phyloP scores from a whole-genome alignment of 2,888 invertebrate species.

The Acrobasis suavella region DNA sequence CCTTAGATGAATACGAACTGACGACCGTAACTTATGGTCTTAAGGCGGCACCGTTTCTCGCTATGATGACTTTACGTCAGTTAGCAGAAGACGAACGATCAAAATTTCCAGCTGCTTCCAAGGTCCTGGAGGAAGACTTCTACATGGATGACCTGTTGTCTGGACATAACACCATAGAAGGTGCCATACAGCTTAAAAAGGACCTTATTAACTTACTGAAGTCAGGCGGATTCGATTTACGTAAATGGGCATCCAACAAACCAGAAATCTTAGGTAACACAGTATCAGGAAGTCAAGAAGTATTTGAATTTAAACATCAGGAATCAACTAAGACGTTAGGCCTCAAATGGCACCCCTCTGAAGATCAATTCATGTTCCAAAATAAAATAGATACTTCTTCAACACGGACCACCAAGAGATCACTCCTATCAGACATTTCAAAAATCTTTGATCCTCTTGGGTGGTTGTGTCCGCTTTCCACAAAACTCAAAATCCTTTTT shows the following conservation, averaged over 20 bases:
- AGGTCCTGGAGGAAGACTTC: constrained; percentile 7
- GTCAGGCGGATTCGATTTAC: no score
- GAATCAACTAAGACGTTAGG: neutral
- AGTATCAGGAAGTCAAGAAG: no score
- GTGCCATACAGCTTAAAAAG: constrained; percentile 1
- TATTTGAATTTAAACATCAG: no score
- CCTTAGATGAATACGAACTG: constrained; percentile 1
- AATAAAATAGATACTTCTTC: neutral
- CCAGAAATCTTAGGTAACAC: no score
- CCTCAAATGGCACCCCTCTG: neutral
- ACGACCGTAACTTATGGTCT: neutral
- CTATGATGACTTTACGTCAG: constrained; percentile 7
- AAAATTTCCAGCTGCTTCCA: constrained; percentile 7
- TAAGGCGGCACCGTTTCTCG: constrained; percentile 2
- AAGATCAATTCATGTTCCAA: constrained; percentile 5
- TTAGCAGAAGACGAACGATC: constrained; percentile 12
- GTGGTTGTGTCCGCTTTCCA: no score
- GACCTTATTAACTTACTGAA: constrained; percentile 14
- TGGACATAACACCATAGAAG: neutral
- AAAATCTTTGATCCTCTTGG: no score
- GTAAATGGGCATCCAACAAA: no score
- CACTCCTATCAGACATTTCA: neutral
- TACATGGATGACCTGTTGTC: neutral
- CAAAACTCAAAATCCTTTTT: no score
- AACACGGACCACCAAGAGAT: neutral